Percentiles rank a stretch among this genome's conserved stretches.
Conservation (phyloP, 2,888 invertebrate species). For the Lissonota sp. region DNA sequence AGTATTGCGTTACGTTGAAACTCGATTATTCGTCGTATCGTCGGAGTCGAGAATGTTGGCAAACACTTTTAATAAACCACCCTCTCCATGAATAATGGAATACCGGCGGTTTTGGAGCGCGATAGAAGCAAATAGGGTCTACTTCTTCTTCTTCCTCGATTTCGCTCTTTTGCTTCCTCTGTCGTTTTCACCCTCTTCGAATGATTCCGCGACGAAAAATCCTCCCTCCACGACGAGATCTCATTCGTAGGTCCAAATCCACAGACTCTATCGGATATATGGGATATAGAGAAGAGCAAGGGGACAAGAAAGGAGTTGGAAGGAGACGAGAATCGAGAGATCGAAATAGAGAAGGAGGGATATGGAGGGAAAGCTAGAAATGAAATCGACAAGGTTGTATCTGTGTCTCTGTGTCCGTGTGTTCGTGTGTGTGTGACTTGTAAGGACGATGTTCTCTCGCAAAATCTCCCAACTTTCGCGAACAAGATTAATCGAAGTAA, state of each 20-base stretch:
- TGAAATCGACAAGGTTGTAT: constrained; percentile 5
- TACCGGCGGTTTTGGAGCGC: constrained; percentile 11
- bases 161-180: not conserved
- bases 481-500: constrained; percentile 65
- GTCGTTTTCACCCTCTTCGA: constrained; percentile 24
- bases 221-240: not conserved
- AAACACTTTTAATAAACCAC: constrained; percentile 46
- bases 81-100: constrained; percentile 50
- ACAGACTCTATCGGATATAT: too few relatives aligned
- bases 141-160: constrained; percentile 2
- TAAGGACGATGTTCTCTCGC: constrained; percentile 35
- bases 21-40: constrained; percentile 45
- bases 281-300: too few relatives aligned
- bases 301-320: too few relatives aligned
- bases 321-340: too few relatives aligned
- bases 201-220: not conserved
- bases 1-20: constrained; percentile 5
- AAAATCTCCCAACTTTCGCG: constrained; percentile 58
- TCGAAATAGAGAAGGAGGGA: too few relatives aligned
- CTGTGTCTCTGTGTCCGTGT: not conserved
- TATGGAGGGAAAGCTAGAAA: constrained; percentile 4
- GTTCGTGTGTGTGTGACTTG: not conserved
- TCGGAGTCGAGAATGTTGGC: constrained; percentile 40
- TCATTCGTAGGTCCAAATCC: too few relatives aligned
- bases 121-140: not conserved